Conservation (phyloP, 2,113 vertebrate genomes). For the Malurus elegans region DNA sequence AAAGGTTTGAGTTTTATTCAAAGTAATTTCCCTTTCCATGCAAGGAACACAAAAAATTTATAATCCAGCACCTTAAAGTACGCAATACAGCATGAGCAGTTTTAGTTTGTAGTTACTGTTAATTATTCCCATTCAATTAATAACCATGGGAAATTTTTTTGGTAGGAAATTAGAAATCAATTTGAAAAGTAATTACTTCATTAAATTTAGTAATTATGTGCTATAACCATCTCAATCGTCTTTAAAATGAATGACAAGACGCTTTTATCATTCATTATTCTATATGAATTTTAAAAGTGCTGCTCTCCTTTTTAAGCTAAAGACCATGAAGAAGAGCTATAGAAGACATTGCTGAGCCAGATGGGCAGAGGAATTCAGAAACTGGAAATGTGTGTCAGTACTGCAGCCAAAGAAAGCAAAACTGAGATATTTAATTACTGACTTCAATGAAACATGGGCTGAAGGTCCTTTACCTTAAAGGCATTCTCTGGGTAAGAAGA, state of each 20-base stretch:
- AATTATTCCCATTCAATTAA: neutral
- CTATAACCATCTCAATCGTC: neutral
- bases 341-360: neutral
- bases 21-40: neutral
- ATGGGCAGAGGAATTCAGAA: neutral
- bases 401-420: neutral
- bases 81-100: neutral
- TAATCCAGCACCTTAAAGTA: neutral
- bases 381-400: neutral
- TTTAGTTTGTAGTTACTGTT: neutral
- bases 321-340: neutral
- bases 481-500: neutral
- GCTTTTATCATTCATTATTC: neutral
- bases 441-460: neutral
- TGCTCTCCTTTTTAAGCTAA: neutral
- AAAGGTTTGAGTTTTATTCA: neutral
- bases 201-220: neutral
- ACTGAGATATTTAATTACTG: neutral
- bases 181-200: conserved; percentile 29
- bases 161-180: neutral
- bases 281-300: neutral
- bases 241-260: neutral
- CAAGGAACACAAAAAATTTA: neutral
- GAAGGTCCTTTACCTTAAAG: neutral
- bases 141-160: neutral